phyloP scores from a whole-genome alignment of 2,888 invertebrate species.

The Cantharis nigra region DNA sequence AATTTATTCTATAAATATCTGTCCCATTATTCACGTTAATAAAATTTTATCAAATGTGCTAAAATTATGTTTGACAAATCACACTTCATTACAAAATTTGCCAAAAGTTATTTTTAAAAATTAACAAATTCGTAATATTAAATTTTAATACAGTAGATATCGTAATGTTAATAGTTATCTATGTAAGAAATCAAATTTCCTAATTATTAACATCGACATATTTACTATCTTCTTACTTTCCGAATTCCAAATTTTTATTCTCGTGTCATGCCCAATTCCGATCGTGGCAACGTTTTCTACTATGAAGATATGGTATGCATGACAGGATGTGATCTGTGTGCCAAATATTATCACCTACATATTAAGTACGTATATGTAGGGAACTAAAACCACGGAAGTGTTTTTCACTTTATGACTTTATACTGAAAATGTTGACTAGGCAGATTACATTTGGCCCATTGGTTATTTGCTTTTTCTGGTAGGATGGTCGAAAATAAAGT shows the following conservation, averaged over 20 bases:
- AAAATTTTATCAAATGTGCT: not conserved
- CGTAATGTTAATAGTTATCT: not conserved
- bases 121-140: not conserved
- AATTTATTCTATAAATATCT: not conserved
- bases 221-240: not conserved
- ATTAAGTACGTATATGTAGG: no score
- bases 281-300: no score
- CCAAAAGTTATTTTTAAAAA: not conserved
- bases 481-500: no score
- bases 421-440: no score
- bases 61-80: not conserved
- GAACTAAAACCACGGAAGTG: no score
- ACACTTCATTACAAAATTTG: not conserved
- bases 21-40: not conserved
- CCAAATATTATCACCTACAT: no score
- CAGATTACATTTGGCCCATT: no score
- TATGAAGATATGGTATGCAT: no score
- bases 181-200: not conserved
- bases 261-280: no score
- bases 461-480: no score
- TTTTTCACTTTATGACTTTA: no score
- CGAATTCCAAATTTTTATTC: not conserved
- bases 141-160: not conserved
- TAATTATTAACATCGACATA: not conserved
- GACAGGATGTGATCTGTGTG: no score